A percentile compares a stretch with the other conserved stretches of the same genome.
phyloP scores from a whole-genome alignment of 2,888 invertebrate genomes.

The Stictocephala bisonia region DNA sequence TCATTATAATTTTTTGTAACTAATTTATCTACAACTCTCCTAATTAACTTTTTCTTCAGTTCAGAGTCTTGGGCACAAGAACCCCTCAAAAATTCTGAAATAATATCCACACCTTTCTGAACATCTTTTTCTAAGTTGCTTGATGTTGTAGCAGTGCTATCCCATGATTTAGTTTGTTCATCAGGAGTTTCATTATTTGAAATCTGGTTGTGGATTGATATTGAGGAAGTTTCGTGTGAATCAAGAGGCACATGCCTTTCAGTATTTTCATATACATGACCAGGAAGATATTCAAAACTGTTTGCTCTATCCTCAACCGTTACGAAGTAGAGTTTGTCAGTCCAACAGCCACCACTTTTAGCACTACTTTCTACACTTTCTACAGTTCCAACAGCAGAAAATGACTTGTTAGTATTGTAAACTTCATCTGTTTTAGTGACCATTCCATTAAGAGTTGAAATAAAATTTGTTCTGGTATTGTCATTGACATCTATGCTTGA shows the following conservation, averaged over 20 bases:
- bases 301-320: slow-evolving; percentile 56
- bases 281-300: slow-evolving; percentile 65
- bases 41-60: slow-evolving; percentile 73
- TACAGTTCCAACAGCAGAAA: not conserved
- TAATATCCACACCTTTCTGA: slow-evolving; percentile 71
- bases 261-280: slow-evolving; percentile 70
- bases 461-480: not conserved
- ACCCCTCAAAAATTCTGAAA: slow-evolving; percentile 70
- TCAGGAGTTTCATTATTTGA: slow-evolving; percentile 59
- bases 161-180: slow-evolving; percentile 59
- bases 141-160: slow-evolving; percentile 23
- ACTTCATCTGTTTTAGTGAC: no score
- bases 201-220: slow-evolving; percentile 51
- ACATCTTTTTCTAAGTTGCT: slow-evolving; percentile 69
- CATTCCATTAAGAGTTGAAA: no score
- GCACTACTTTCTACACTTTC: slow-evolving; percentile 62
- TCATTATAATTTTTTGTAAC: slow-evolving; percentile 71
- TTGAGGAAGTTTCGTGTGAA: slow-evolving; percentile 57
- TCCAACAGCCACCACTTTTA: slow-evolving; percentile 66
- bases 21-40: slow-evolving; percentile 73
- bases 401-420: not conserved
- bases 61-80: slow-evolving; percentile 71
- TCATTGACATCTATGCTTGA: not conserved
- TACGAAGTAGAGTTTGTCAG: slow-evolving; percentile 57
- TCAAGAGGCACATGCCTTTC: slow-evolving; percentile 39